phyloP scores from a whole-genome alignment of 2,888 invertebrate genomes.

The Lasioglossum zephyrum region DNA sequence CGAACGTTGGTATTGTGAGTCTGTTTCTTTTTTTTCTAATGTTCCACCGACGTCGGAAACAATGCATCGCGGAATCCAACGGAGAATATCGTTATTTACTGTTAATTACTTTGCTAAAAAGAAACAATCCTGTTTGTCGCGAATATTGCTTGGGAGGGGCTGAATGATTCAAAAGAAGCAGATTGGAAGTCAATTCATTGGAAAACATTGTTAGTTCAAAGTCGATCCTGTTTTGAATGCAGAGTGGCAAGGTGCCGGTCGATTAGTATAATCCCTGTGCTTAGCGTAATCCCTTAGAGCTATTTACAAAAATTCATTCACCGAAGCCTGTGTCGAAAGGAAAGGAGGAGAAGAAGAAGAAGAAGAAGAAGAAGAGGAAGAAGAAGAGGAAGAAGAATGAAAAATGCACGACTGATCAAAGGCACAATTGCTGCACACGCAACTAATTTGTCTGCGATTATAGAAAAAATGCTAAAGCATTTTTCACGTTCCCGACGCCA shows the following conservation, averaged over 20 bases:
- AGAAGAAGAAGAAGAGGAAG: too few species aligned
- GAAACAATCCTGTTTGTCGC: background rate
- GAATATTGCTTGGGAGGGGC: background rate
- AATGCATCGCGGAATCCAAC: constrained; percentile 46
- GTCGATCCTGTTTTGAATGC: constrained; percentile 10
- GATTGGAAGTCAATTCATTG: background rate
- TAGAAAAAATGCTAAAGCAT: constrained; percentile 16
- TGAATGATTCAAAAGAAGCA: background rate
- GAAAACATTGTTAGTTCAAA: background rate
- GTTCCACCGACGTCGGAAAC: constrained; percentile 38
- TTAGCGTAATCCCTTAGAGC: constrained; percentile 34
- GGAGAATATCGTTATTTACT: background rate
- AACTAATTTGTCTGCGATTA: constrained; percentile 28
- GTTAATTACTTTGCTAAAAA: background rate
- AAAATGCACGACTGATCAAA: constrained; percentile 31
- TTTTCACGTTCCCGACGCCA: constrained; percentile 1
- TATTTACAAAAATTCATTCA: constrained; percentile 47
- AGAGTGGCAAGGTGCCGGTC: constrained; percentile 21
- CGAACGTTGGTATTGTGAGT: constrained; percentile 38
- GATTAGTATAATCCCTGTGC: constrained; percentile 10
- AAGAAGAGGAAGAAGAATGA: background rate
- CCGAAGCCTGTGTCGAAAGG: constrained; percentile 14
- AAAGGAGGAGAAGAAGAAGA: background rate
- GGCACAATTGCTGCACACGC: constrained; percentile 43
- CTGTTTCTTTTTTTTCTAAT: constrained; percentile 23